Conservation (phyloP, 2,797 vertebrate genomes). For the Propithecus deckenii region DNA sequence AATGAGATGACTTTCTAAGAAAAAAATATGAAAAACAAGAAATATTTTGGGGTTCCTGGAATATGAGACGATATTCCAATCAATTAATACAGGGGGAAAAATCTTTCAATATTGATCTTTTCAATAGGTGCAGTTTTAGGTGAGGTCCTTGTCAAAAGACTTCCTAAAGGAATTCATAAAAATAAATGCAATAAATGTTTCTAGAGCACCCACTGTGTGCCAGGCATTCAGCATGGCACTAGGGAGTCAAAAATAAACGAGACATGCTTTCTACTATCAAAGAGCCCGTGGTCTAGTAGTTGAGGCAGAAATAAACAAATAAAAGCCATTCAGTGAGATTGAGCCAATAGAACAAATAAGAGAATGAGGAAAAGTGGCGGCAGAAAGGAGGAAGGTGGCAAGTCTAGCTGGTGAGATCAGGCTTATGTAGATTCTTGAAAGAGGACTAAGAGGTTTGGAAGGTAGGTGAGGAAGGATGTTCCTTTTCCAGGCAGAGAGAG, state of each 20-base stretch:
- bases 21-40: slow-evolving; percentile 21
- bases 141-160: neutral
- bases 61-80: slow-evolving; percentile 22
- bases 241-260: neutral
- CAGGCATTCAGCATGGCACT: neutral
- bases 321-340: neutral
- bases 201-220: neutral
- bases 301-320: neutral
- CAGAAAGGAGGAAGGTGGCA: neutral
- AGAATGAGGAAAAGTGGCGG: neutral
- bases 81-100: neutral
- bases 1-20: slow-evolving; percentile 64
- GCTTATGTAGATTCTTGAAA: neutral
- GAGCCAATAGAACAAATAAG: neutral
- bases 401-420: neutral
- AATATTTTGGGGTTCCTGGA: neutral
- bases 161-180: neutral
- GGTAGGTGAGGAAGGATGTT: neutral
- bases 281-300: neutral
- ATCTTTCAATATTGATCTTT: neutral
- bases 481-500: neutral
- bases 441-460: neutral
- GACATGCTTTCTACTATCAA: neutral
- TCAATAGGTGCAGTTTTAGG: neutral
- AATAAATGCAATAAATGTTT: neutral